Percentiles rank a stretch among this genome's conserved stretches.
Evolutionary conservation across 2,888 invertebrate genomes (phyloP).

Genomic region (Drosophila anomalata): DNA sequence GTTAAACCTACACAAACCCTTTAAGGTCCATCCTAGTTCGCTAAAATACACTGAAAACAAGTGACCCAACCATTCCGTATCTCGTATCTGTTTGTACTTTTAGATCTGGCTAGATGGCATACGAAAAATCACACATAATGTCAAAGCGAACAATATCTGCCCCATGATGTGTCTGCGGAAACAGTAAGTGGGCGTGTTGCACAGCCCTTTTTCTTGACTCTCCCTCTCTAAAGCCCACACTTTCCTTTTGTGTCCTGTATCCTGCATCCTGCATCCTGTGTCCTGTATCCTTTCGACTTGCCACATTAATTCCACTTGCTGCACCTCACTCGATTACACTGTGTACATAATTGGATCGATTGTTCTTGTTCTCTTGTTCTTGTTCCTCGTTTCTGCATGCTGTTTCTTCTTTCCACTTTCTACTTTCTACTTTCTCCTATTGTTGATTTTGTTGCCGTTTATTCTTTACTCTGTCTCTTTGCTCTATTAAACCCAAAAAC

Average conservation of each 20-base stretch:
- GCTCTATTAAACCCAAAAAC: not conserved
- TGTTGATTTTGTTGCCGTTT: conserved; percentile 10
- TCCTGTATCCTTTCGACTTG: not conserved
- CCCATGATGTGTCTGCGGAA: conserved; percentile 99
- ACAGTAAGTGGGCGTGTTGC: conserved; percentile 92
- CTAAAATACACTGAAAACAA: conserved; percentile 3
- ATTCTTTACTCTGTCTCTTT: conserved; percentile 17
- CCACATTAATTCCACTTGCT: conserved; percentile 43
- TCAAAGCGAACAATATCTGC: conserved; percentile 99
- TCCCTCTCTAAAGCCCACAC: not conserved
- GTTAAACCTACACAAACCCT: not conserved
- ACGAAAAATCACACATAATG: conserved; percentile 98
- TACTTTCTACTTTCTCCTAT: not conserved
- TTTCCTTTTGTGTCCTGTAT: conserved; percentile 26
- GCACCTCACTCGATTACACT: conserved; percentile 44
- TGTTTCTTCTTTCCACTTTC: not conserved
- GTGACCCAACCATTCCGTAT: conserved; percentile 35
- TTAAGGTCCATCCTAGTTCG: not conserved
- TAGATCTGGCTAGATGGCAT: conserved; percentile 98
- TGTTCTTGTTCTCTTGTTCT: conserved; percentile 27
- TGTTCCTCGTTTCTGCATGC: conserved; percentile 44
- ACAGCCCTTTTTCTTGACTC: conserved; percentile 3
- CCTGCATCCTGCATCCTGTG: not conserved
- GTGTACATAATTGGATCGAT: conserved; percentile 50
- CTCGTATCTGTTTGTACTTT: conserved; percentile 77